Evolutionary conservation across 2,888 invertebrate genomes (phyloP), one percentile per base, ranked within the genome.

Genomic region (Harpagoxenus sublaevis): DNA sequence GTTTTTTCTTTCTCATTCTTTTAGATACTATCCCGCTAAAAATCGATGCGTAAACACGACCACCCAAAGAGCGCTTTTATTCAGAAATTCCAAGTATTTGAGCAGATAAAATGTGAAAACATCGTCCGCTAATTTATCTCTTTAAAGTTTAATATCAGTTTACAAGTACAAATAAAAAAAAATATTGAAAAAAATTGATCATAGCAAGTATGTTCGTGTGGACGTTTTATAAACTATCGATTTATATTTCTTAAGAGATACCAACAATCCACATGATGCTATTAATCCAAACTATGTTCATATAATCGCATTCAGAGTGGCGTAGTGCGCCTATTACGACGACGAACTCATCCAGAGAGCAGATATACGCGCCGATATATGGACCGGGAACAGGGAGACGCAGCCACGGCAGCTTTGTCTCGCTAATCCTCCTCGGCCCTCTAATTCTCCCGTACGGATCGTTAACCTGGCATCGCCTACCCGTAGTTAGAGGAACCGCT

Each of bases 401-500:
- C n/a, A 31, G 8, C n/a, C 35, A 53, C 62, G 28, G 18, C n/a
- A 88, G 84, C 82, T 84, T 85, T 84, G 82, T 88, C 84, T 87
- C 88, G 73, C 84, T 88, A 89, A 89, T 88, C 89, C 88, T 78
- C 81, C 63, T 74, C 15, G 53, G 75, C 79, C 74, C 85, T 86
- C 90, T 89, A 90, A 90, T 90, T 90, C 87, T 87, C 89, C 85
- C 85, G 68, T 75, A 84, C 82, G 85, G 85, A 86, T 86, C 89
- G 88, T 87, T 88, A 87, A 85, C 83, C 83, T 45, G 83, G 68
- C 89, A 68, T 88, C 87, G 73, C 84, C 83, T 42, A 48, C 28
- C 57, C 31, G 39, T 65, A 48, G 45, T 39, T 45, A 28, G 62
- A 42, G 55, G 12, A 60, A 31, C 74, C 48, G 45, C n/a, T 62